Base-by-base conservation (phyloP, 1,140 invertebrate species). In the Cotesia glomerata region DNA sequence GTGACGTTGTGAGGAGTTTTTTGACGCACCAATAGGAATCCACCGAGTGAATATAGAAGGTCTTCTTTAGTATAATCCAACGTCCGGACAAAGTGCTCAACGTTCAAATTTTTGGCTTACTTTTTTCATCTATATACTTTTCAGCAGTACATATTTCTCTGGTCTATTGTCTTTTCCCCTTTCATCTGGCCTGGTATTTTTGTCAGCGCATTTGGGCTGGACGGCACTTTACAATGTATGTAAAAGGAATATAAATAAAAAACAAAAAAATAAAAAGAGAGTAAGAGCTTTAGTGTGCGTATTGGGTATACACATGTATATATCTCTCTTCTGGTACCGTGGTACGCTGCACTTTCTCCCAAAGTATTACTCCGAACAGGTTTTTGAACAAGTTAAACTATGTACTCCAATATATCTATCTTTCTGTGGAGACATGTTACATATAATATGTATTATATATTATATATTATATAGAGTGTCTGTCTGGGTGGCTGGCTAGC, bases 1-100 rank as follows among this genome's bases (percentile, higher is more conserved):
- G 56, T 58, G 18, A 9, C 16, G 18, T 45, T 45, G 5, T 45
- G 56, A 26, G 56, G 18, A 16, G 14, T 3, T 18, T 18, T 13
- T 58, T 58, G 56, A 58, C 14, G 56, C 16, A 18, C 18, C 56
- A 58, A 58, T 58, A 58, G 56, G 56, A 58, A 18, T 26, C 14
- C 9, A 9, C 16, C 14, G 56, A 58, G 14, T 26, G 56, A 58
- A 16, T 18, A 9, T 18, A 18, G 56, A 18, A 18, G 16, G n/a
- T 54, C 16, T 58, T 58, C 56, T 58, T 58, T 58, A 34, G 56
- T 18, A 69, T 69, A 69, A 69, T 69, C 67, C 67, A 54, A 63
- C 56, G 58, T 70, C 54, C 58, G 68, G 68, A 70, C 11, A 70
- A 62, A 70, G 54, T 70, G 54, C 59, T 51, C 39, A 34, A 39